These are phyloP conservation scores for Brachyrhaphis roseni DNA, from an alignment of 2,797 vertebrate genomes.

Conservation along the genomic window DNA sequence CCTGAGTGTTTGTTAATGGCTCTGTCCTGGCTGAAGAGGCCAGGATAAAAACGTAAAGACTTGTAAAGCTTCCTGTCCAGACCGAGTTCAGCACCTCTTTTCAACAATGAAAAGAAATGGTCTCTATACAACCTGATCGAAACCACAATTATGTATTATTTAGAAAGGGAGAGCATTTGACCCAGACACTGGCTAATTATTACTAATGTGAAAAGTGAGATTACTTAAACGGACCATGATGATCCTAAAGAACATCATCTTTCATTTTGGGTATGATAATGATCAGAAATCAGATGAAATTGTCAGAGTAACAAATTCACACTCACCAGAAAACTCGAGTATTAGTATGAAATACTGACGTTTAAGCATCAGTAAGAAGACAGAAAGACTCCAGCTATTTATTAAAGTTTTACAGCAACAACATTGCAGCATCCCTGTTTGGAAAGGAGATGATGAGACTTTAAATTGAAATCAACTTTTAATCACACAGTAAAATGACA, in stretches of 20 bases:
- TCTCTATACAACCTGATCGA: background rate
- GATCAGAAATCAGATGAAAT: background rate
- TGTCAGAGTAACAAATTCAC: background rate
- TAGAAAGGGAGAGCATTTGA: background rate
- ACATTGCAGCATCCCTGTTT: background rate
- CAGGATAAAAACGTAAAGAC: constrained; percentile 54
- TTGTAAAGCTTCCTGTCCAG: constrained; percentile 37
- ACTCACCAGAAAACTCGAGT: background rate
- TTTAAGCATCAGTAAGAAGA: background rate
- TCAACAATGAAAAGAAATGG: background rate
- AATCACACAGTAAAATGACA: constrained; percentile 16
- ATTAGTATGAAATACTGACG: background rate
- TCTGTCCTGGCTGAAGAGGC: constrained; percentile 47
- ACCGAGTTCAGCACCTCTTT: constrained; percentile 3
- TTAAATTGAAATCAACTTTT: background rate
- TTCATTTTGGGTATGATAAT: background rate
- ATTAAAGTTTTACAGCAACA: background rate
- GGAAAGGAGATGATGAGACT: constrained; percentile 1
- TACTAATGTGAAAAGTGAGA: background rate
- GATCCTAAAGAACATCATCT: background rate
- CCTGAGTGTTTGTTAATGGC: constrained; percentile 60
- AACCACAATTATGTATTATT: background rate
- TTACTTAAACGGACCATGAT: background rate
- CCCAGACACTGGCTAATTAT: background rate
- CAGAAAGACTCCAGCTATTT: background rate